phyloP scores from a whole-genome alignment of 2,797 vertebrate genomes.

The Paguma larvata region DNA sequence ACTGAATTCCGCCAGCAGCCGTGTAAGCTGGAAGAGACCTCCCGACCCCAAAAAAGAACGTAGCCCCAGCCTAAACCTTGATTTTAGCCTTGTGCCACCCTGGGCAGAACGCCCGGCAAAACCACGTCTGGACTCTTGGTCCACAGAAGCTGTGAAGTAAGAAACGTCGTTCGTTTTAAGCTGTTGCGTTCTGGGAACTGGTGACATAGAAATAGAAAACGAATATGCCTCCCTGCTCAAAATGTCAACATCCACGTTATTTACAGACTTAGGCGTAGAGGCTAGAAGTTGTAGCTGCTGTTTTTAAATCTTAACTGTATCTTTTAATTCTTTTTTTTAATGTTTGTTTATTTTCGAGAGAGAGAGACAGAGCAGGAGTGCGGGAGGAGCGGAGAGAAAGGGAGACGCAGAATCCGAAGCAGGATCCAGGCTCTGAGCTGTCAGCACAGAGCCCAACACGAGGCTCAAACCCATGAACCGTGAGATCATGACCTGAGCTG shows the following conservation, averaged over 20 bases:
- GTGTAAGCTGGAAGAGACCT: neutral
- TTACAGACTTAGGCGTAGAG: neutral
- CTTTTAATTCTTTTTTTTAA: neutral
- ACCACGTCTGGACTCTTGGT: neutral
- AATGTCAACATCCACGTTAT: slow-evolving; percentile 14
- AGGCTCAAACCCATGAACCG: too few relatives aligned
- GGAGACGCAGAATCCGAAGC: too few relatives aligned
- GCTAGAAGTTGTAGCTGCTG: neutral
- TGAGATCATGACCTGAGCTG: too few relatives aligned
- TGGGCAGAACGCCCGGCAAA: slow-evolving; percentile 6
- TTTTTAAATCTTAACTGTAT: slow-evolving; percentile 18
- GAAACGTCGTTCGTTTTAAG: neutral
- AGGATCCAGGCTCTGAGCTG: too few relatives aligned
- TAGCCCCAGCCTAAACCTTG: neutral
- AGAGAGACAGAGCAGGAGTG: too few relatives aligned
- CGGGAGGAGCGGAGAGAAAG: too few relatives aligned
- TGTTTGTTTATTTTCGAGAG: too few relatives aligned
- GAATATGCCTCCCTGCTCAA: slow-evolving; percentile 20
- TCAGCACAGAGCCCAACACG: too few relatives aligned
- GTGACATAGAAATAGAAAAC: neutral
- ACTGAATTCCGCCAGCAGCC: neutral
- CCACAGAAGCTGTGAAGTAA: neutral
- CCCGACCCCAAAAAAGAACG: neutral
- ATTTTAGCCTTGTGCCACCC: neutral
- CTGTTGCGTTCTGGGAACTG: neutral